Base-by-base conservation (phyloP, 2,113 vertebrate species). In the Phrynosoma platyrhinos region DNA sequence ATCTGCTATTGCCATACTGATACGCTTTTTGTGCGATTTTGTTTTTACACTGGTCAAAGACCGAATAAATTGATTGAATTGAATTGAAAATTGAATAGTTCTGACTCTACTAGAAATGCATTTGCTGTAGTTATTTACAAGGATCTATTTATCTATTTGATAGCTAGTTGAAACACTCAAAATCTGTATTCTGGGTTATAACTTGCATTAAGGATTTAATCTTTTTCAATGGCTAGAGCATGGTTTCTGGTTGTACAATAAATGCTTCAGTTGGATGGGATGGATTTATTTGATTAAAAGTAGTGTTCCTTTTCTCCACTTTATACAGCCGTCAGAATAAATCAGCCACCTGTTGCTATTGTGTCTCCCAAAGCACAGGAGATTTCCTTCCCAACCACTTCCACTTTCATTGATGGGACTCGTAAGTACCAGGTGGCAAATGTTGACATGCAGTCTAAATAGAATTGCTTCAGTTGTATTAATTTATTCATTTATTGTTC, bases 391-490 rank as follows among this genome's bases (percentile, higher is more conserved):
- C 97, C 97, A 36, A 89, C 94, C 85, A 93, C 91, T 1, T 96
- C 93, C 2, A 93, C 95, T 58, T 94, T 96, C 91, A 96, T 98
- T 0, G 96, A 98, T 71, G 97, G 97, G 94, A 98, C 96, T 89
- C 94, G 97, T 98, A 97, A 30, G 97, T 97, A 96, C 75, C 82
- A 42, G 82, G 23, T 27, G 40, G 18, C 30, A 32, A 14, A 32
- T 6, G 66, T 55, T 58, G 90, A 7, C 30, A 87, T 92, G 47
- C 42, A 82, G 36, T 52, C 10, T 0, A 14, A 18, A 88, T 80
- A 71, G 30, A 13, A 0, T 78, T 79, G 68, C 76, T 0, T 9
- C 4, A 42, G 66, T 92, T 1, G 27, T 89, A 87, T 23, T n/a
- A 20, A 13, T 30, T 78, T 68, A 79, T 9, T 10, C 86, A 53